phyloP scores from a whole-genome alignment of 2,888 invertebrate genomes.

The Coremacera marginata region DNA sequence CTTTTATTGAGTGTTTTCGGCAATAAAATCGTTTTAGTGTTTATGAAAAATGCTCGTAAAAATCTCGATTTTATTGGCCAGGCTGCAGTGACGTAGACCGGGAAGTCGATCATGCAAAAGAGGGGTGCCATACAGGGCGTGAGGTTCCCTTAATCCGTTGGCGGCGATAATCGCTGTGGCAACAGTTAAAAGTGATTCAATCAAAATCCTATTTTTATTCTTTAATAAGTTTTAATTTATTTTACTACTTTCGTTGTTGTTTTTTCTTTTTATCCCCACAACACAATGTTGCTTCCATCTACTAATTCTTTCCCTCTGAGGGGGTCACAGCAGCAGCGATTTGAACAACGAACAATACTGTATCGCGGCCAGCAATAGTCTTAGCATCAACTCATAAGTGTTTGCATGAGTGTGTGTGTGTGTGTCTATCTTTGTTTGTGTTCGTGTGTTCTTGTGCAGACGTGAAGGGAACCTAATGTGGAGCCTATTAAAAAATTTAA shows the following conservation, averaged over 20 bases:
- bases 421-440: constrained; percentile 25
- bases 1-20: constrained; percentile 51
- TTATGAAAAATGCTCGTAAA: constrained; percentile 50
- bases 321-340: background rate
- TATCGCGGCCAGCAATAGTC: background rate
- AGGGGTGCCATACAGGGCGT: background rate
- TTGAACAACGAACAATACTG: background rate
- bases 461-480: constrained; percentile 18
- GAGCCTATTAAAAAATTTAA: constrained; percentile 60
- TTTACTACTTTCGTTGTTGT: background rate
- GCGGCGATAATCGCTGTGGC: constrained; percentile 6
- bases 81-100: constrained; percentile 18
- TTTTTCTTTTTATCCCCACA: background rate
- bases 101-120: background rate
- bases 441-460: background rate
- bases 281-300: background rate
- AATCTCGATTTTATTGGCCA: constrained; percentile 49
- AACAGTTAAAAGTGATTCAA: constrained; percentile 14
- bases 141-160: background rate
- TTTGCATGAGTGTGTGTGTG: constrained; percentile 8
- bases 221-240: background rate
- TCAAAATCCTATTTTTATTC: background rate
- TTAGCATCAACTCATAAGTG: background rate
- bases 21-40: constrained; percentile 50
- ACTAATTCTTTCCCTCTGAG: background rate